phyloP scores from a whole-genome alignment of 1,140 invertebrate genomes.

The Chlorops oryzae region DNA sequence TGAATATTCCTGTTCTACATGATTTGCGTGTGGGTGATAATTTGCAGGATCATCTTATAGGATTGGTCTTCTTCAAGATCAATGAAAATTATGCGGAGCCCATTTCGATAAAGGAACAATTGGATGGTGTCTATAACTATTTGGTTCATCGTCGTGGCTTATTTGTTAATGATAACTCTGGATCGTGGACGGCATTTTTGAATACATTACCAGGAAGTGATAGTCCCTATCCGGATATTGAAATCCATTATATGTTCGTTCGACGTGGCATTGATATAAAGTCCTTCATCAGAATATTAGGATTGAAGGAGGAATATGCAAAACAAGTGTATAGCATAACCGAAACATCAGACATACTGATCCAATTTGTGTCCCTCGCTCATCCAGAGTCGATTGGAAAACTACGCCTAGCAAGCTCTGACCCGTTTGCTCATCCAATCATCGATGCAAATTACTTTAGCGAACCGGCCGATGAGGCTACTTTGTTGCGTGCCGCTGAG shows the following conservation, averaged over 20 bases:
- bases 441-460: constrained; percentile 68
- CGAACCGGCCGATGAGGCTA: constrained; percentile 56
- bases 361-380: constrained; percentile 62
- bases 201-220: constrained; percentile 23
- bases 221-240: constrained; percentile 39
- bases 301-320: constrained; percentile 22
- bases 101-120: constrained; percentile 16
- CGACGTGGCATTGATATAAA: constrained; percentile 17
- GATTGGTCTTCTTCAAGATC: constrained; percentile 41
- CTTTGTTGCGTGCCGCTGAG: constrained; percentile 60
- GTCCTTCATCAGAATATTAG: constrained; percentile 11
- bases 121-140: constrained; percentile 30
- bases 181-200: constrained; percentile 23
- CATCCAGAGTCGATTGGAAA: constrained; percentile 66
- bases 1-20: constrained; percentile 44
- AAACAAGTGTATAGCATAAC: constrained; percentile 13
- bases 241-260: constrained; percentile 30
- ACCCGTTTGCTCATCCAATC: constrained; percentile 64
- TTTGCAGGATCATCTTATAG: constrained; percentile 51
- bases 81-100: constrained; percentile 11
- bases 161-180: constrained; percentile 50
- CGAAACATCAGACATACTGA: constrained; percentile 17
- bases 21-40: constrained; percentile 60
- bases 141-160: constrained; percentile 44
- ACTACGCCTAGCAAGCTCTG: constrained; percentile 56